Evolutionary conservation across 1,140 invertebrate genomes (phyloP).

Genomic region (Trinorchestia longiramus): DNA sequence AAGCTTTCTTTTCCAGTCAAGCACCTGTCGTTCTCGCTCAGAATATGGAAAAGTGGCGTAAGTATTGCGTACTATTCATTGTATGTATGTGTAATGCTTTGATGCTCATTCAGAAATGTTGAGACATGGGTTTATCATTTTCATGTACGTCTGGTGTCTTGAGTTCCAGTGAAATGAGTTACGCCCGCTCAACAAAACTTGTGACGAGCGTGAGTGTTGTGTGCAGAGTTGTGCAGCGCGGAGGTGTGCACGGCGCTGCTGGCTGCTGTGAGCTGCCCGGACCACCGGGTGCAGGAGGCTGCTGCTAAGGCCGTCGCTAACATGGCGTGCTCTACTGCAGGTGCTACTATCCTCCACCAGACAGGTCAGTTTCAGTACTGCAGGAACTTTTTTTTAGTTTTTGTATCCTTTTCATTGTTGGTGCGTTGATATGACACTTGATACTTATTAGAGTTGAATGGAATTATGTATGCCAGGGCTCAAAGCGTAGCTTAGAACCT

Average conservation of each 20-base stretch:
- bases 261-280: not conserved
- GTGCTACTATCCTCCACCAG: not conserved
- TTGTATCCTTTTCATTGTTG: too few relatives aligned
- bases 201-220: not conserved
- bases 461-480: not conserved
- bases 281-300: not conserved
- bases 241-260: not conserved
- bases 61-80: too few relatives aligned
- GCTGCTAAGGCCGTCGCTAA: conserved; percentile 12
- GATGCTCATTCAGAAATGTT: too few relatives aligned
- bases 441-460: too few relatives aligned
- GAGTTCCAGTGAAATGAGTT: too few relatives aligned
- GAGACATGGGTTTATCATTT: too few relatives aligned
- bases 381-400: not conserved
- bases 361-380: not conserved
- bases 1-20: too few relatives aligned
- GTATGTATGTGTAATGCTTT: too few relatives aligned
- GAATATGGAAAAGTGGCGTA: too few relatives aligned
- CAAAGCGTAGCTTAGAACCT: not conserved
- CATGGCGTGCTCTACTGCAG: not conserved
- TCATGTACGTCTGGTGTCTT: too few relatives aligned
- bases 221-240: not conserved
- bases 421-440: too few relatives aligned
- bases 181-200: not conserved
- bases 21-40: too few relatives aligned